Evolutionary conservation across 2,797 vertebrate genomes (phyloP), one percentile per base, ranked within the genome.

Genomic region (Dendrocincla fuliginosa): DNA sequence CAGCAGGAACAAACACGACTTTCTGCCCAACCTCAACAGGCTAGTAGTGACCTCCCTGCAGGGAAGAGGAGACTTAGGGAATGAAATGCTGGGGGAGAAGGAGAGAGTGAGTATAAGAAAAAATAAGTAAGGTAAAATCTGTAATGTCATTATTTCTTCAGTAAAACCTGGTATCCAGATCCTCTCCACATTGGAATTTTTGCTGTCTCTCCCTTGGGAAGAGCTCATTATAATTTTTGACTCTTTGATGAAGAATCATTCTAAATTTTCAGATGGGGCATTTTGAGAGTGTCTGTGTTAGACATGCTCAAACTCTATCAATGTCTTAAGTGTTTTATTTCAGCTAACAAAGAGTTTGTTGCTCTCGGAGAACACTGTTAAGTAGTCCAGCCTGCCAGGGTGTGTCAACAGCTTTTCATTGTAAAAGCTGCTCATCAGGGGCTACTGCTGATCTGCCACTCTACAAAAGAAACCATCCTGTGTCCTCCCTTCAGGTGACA

Each of bases 1-100:
- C 32, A 78, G 33, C 16, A 87, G 37, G 33, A 65, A 32, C 9
- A 1, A 13, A 23, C 18, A 23, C 0, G 0, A 55, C 19, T 37
- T 80, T 63, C 30, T 55, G 30, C 3, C 25, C 30, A 63, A 4
- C 3, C 4, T 37, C 53, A 19, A 68, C 15, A 49, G 41, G 32
- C 5, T 39, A 35, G 19, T 19, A 30, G 32, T 10, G 16, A 64
- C 11, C 4, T 42, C 16, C 8, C 16, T 24, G 11, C 33, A 56
- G 37, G 11, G 67, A 74, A 53, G 24, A 11, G 15, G 13, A 68
- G 4, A 75, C 32, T 28, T 35, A 30, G 41, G 24, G 33, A 65
- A 39, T 41, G 5, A 56, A 81, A 44, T 56, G 10, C 8, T 84
- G 30, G 4, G 4, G 3, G 13, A 6, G 11, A n/a, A 6, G 22